Conservation (phyloP, 2,888 invertebrate genomes). For the Portevinia maculata region DNA sequence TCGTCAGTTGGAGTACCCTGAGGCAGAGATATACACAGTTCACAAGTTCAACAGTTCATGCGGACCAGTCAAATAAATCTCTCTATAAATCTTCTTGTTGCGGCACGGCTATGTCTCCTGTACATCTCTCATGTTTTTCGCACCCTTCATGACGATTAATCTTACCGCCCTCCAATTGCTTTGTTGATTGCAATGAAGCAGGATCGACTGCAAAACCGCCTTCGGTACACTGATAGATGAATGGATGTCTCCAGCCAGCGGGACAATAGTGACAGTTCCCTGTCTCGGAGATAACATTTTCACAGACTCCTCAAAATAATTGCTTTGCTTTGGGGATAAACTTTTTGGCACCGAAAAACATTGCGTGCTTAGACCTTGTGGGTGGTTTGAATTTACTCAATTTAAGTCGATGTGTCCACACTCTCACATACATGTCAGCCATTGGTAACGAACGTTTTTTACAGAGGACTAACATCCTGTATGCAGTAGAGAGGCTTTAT, state of each 20-base stretch:
- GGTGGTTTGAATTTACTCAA: conserved; percentile 38
- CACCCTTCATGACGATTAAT: conserved; percentile 66
- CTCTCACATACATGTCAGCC: conserved; percentile 38
- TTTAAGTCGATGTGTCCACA: conserved; percentile 51
- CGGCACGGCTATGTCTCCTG: neutral
- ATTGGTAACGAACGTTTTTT: conserved; percentile 51
- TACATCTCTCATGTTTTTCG: conserved; percentile 53
- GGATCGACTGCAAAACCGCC: conserved; percentile 66
- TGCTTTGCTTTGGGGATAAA: conserved; percentile 44
- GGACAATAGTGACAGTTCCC: conserved; percentile 34
- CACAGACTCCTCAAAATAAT: conserved; percentile 9
- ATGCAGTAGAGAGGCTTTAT: conserved; percentile 1
- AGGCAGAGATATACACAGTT: too few relatives aligned
- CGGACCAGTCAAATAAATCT: neutral
- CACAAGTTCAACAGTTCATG: too few relatives aligned
- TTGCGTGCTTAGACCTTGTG: conserved; percentile 43
- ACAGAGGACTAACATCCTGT: conserved; percentile 43
- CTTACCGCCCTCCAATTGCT: conserved; percentile 36
- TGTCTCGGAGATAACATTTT: conserved; percentile 44
- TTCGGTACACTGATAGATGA: conserved; percentile 67
- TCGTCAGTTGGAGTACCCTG: too few relatives aligned
- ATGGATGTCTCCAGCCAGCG: conserved; percentile 57
- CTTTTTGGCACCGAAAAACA: conserved; percentile 49
- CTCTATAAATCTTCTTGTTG: conserved; percentile 48
- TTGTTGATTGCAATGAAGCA: conserved; percentile 64